Base-by-base conservation (phyloP, 2,797 vertebrate species). In the Cryptoblepharus egeriae region DNA sequence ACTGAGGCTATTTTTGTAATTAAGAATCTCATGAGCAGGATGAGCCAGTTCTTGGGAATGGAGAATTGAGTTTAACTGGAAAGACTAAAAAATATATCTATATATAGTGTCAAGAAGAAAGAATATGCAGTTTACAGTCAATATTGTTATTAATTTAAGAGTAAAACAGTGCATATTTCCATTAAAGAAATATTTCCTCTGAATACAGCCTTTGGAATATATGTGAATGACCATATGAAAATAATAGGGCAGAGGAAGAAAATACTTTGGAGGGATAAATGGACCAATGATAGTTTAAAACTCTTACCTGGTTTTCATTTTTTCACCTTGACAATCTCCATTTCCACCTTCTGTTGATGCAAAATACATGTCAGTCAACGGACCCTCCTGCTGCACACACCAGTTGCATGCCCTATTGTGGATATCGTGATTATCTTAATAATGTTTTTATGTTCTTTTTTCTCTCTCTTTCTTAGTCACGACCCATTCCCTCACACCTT, bases 401-500 rank as follows among this genome's bases (percentile, higher is more conserved):
- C 70, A 57, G 58, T 87, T 85, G 57, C 88, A 80, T 87, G 76
- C 79, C 90, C 88, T 91, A 87, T 73, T 3, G 15, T 73, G 74
- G 68, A 79, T 89, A 81, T 70, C 18, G 72, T 77, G 49, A 78
- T 86, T 88, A 89, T 74, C 85, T 91, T 85, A 91, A 94, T 93
- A 94, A 95, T 95, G 91, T 86, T 90, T 88, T 30, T 74, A 69
- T 60, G 63, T 86, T 87, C 84, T 91, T 87, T 91, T 85, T 85
- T 92, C 87, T 93, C 90, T 95, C 63, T 96, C 87, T 95, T 88
- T 93, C 91, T 88, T 95, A 97, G 96, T 97, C 96, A 92, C 96
- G 96, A 92, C 96, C 96, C 93, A 96, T 96, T 90, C 96, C 96
- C 92, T 97, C 96, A 93, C 96, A 97, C 93, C 96, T 97, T 93